Evolutionary conservation across 1,140 invertebrate species (phyloP).

Genomic region (Wasmannia auropunctata): DNA sequence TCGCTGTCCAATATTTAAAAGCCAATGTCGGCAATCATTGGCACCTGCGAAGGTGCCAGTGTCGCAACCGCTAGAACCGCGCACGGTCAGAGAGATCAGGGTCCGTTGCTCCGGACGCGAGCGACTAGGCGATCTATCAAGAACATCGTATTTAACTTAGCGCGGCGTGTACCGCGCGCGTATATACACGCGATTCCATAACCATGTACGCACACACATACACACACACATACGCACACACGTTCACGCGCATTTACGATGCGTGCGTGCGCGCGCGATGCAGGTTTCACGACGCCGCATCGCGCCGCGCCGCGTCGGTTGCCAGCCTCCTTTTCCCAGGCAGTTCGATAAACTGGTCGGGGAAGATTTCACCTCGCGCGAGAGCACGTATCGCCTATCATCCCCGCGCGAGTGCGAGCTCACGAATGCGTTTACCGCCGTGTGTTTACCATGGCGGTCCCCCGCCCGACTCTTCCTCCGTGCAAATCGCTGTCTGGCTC

Average conservation of each 20-base stretch:
- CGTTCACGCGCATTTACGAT: background rate
- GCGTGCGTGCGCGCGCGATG: slow-evolving; percentile 4
- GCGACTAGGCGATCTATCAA: slow-evolving; percentile 38
- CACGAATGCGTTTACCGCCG: slow-evolving; percentile 38
- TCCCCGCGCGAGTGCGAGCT: slow-evolving; percentile 33
- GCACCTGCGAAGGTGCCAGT: slow-evolving; percentile 6
- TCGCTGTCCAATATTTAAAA: slow-evolving; percentile 14
- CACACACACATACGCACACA: no score
- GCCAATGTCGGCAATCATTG: background rate
- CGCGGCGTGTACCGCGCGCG: slow-evolving; percentile 15
- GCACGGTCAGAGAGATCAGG: slow-evolving; percentile 12
- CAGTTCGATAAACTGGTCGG: slow-evolving; percentile 69
- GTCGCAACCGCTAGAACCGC: slow-evolving; percentile 1
- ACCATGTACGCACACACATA: background rate
- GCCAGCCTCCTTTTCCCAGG: slow-evolving; percentile 61
- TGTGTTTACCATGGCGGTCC: slow-evolving; percentile 36
- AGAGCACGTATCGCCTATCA: slow-evolving; percentile 63
- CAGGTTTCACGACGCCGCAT: slow-evolving; percentile 13
- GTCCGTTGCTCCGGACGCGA: slow-evolving; percentile 29
- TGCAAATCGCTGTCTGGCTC: slow-evolving; percentile 32
- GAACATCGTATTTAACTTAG: slow-evolving; percentile 58
- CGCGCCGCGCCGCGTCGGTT: slow-evolving; percentile 18
- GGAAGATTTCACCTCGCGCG: slow-evolving; percentile 63
- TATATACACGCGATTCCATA: slow-evolving; percentile 60
- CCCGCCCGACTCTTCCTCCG: slow-evolving; percentile 33